Evolutionary conservation across 2,888 invertebrate genomes (phyloP), one percentile per base, ranked within the genome.

Genomic region (Argyresthia goedartella): DNA sequence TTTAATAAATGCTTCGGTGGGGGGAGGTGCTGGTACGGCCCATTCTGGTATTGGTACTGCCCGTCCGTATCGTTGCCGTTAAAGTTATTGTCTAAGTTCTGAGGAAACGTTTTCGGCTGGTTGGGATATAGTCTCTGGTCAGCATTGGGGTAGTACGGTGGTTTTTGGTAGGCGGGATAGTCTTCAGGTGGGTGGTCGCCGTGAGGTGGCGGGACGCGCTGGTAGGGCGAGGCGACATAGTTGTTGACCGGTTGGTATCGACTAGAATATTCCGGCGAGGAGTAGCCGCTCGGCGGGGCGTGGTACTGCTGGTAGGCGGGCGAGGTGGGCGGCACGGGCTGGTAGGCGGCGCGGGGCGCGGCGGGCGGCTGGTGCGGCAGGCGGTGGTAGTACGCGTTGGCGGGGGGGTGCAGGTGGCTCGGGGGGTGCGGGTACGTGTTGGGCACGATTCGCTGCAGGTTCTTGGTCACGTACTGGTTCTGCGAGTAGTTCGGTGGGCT

Each of bases 1-100:
- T n/a, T n/a, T n/a, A 88, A 90, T 48, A 90, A 73, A 61, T 90
- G 89, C 60, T 92, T 90, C 9, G 89, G 80, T 6, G 87, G 82
- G 6, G 89, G 88, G 41, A 89, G 81, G 62, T 89, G 91, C 69
- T 92, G 92, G 63, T 93, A 92, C 0, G 91, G 89, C 34, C 65
- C 67, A 72, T 64, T 88, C 79, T 70, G 79, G 58, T 73, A 81
- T 60, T 75, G 74, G 62, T 79, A 76, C 56, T 71, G 76, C 50
- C 62, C 66, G 59, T 60, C 61, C 57, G 66, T 72, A 15, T 75
- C 75, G 56, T 57, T n/a, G n/a, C 72, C 46, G 56, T 61, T 67
- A 13, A 65, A 67, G 49, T 73, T 75, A 16, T 69, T 65, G 57
- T 76, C 76, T 44, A 74, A 64, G 47, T 73, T 79, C 50, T 75